Evolutionary conservation across 2,797 vertebrate species (phyloP), one percentile per base, ranked within the genome.

Genomic region (Sebastes nivosus): DNA sequence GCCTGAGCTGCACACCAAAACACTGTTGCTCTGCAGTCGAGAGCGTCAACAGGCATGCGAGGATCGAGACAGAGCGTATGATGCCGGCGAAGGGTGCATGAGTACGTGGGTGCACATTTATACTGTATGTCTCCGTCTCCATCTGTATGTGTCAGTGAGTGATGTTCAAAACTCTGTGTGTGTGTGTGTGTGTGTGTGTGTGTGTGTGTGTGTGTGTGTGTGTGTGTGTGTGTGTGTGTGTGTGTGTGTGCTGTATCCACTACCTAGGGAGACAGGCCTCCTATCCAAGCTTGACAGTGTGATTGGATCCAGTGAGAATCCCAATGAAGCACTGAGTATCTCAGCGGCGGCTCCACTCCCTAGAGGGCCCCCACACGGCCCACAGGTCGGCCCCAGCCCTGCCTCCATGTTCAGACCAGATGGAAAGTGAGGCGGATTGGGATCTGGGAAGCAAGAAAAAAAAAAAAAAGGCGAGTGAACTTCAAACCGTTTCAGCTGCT

Each of bases 261-360:
- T 82, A 77, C 79, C 68, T 12, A 50, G 87, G 78, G 84, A 87
- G 87, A 84, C 72, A 11, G 69, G 67, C 81, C 80, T 88, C 67
- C 80, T 42, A 36, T 82, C 85, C 76, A 63, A 83, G 87, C 86
- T 81, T 87, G 83, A 90, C 89, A 72, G 86, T 76, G 82, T 91
- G 88, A 92, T 86, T 90, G 89, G 80, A 92, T 91, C 86, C 89
- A 89, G 78, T 18, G 82, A 91, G 88, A 92, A 93, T 95, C 83
- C 84, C 88, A 89, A 90, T 91, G 86, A 94, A 92, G 87, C 90
- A 85, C 83, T 83, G 67, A 92, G 90, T 46, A 72, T 87, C 87
- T 84, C 82, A 72, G 90, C 58, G 2, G 82, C 85, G 72, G 78
- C 74, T 55, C 61, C 2, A 2, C 54, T 76, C 84, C 83, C 3